Evolutionary conservation across 2,113 vertebrate genomes (phyloP).

Genomic region (Ahaetulla prasina): DNA sequence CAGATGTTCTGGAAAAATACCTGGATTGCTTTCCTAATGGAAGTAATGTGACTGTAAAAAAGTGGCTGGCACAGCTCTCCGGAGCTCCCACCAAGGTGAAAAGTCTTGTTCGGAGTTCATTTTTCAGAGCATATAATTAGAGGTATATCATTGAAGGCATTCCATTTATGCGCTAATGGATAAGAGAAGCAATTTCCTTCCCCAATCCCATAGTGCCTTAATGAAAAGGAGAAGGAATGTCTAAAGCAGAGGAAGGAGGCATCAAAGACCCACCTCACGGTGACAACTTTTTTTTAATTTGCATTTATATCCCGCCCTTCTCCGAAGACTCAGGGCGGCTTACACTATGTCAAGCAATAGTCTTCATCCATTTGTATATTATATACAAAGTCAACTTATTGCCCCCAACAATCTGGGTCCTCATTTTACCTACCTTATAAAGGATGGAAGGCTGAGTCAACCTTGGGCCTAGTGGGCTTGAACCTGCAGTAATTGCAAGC

Average conservation of each 20-base stretch:
- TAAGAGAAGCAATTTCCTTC: not conserved
- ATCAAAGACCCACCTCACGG: not conserved
- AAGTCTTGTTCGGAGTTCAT: not conserved
- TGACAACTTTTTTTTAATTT: no score
- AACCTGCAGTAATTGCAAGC: no score
- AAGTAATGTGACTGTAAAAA: not conserved
- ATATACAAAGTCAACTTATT: no score
- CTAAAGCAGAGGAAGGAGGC: not conserved
- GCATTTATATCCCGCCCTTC: no score
- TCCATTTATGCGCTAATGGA: not conserved
- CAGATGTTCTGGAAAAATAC: not conserved
- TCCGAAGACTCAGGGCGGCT: no score
- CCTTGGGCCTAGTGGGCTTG: no score
- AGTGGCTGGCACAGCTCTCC: not conserved
- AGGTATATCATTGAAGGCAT: not conserved
- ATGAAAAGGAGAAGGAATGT: not conserved
- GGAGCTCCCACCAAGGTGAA: not conserved
- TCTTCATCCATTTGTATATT: no score
- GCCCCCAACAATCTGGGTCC: no score
- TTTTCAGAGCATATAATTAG: not conserved
- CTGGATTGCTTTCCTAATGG: not conserved
- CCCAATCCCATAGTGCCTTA: not conserved
- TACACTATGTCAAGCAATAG: no score
- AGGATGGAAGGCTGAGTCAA: no score
- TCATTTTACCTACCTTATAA: no score